Base-by-base conservation (phyloP, 2,888 invertebrate genomes). In the Galeopsomyia nigrocyanea region DNA sequence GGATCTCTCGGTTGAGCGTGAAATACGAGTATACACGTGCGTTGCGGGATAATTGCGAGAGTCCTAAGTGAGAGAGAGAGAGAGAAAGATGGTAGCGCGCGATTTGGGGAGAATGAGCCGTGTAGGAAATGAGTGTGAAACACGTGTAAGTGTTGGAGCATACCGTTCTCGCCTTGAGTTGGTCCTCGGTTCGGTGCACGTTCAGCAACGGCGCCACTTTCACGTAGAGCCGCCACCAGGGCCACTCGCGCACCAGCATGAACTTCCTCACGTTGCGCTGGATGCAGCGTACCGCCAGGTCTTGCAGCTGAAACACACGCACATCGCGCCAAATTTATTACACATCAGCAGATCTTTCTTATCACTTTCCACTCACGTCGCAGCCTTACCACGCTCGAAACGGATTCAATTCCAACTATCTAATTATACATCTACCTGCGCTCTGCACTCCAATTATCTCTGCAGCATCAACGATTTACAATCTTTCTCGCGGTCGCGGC, bases 141-240 rank as follows among this genome's bases (percentile, higher is more conserved):
- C 3, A 39, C 21, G 21, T 9, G n/a, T 10, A 51, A 61, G 17
- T n/a, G 13, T 13, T 5, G 1, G 16, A 49, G 67, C 89, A 88
- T 79, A 96, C 95, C 91, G 94, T 94, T 83, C 94, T 95, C 73
- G 93, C 91, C 77, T 93, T 93, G 74, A 98, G 90, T 84, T 97
- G 93, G 86, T 97, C 96, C 85, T 98, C 97, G 22, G 97, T 97
- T 75, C 97, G 90, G 86, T 97, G 96, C 10, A 98, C 97, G 82
- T 97, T 96, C 74, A 98, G 90, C 77, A 98, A 89, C 26, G 98
- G 98, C 66, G 95, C 93, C 62, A 98, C 96, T 79, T 96, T 92
- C 73, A 97, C 94, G 86, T 97, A 91, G 77, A 98, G 90, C 77
- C 96, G 89, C 98, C 98, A 98, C 98, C 98, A 98, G 13, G 96